Evolutionary conservation across 2,888 invertebrate genomes (phyloP).

Genomic region (Teleiodes luculella): DNA sequence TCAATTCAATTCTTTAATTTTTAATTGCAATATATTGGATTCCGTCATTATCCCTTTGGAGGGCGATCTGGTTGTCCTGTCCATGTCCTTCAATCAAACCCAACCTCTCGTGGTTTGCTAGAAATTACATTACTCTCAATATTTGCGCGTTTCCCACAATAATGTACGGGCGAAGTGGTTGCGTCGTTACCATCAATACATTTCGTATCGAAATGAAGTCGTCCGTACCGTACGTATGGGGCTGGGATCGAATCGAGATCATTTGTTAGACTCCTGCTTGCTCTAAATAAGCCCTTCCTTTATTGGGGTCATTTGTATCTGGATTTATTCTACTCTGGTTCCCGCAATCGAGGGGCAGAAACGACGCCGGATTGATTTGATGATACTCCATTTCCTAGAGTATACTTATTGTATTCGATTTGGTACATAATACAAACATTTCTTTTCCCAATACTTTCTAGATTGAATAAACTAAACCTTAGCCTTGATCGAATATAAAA

Average conservation of each 20-base stretch:
- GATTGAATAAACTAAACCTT: background rate
- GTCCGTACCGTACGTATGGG: slow-evolving; percentile 24
- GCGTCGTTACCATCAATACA: slow-evolving; percentile 1
- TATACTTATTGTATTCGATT: background rate
- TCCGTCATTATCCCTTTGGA: too few relatives aligned
- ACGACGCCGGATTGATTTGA: slow-evolving; percentile 8
- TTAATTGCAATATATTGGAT: too few relatives aligned
- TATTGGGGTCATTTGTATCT: slow-evolving; percentile 37
- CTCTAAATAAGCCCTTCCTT: slow-evolving; percentile 30
- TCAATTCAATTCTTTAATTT: too few relatives aligned
- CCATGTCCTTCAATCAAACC: too few relatives aligned
- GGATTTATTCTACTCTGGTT: slow-evolving; percentile 23
- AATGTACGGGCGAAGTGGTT: background rate
- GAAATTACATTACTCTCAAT: background rate
- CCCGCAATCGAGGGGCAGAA: slow-evolving; percentile 9
- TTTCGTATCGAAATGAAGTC: slow-evolving; percentile 27
- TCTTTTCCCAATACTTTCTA: background rate
- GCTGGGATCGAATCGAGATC: slow-evolving; percentile 31
- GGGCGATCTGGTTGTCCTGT: too few relatives aligned
- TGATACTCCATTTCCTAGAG: slow-evolving; percentile 1
- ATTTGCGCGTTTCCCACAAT: background rate
- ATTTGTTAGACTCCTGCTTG: slow-evolving; percentile 31
- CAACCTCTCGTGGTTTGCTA: too few relatives aligned
- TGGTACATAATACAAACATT: background rate
- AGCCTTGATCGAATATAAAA: background rate